A percentile compares a stretch with the other conserved stretches of the same genome.
These are phyloP conservation scores for Choreutis nemorana DNA, from an alignment of 2,888 invertebrate species.

Conservation along the genomic window DNA sequence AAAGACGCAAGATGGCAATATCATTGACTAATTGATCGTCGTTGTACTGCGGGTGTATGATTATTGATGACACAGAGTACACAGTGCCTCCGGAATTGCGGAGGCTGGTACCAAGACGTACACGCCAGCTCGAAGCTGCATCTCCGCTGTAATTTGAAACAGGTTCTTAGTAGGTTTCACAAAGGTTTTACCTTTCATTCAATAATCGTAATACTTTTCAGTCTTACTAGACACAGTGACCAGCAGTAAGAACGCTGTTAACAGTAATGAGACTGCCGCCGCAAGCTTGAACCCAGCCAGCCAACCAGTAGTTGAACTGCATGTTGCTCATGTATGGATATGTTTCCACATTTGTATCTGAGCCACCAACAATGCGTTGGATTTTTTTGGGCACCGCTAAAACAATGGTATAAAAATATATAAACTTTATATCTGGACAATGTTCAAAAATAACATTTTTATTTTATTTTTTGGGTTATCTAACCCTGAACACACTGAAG, in stretches of 20 bases:
- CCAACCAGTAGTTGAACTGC: constrained; percentile 19
- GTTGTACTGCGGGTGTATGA: constrained; percentile 19
- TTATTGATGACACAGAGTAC: constrained; percentile 14
- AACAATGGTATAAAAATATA: constrained; percentile 1
- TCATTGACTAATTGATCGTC: constrained; percentile 18
- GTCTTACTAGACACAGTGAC: constrained; percentile 35
- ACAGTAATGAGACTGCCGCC: constrained; percentile 30
- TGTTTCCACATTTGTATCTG: constrained; percentile 19
- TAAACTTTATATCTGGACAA: no score
- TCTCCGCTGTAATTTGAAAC: constrained; percentile 22
- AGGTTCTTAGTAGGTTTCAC: neutral
- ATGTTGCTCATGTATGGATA: constrained; percentile 39
- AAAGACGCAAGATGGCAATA: constrained; percentile 24
- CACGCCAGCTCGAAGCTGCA: constrained; percentile 20
- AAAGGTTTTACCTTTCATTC: neutral
- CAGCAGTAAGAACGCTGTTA: constrained; percentile 26
- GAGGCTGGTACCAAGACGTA: constrained; percentile 17
- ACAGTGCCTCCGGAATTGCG: constrained; percentile 17
- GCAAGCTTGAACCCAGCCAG: constrained; percentile 25
- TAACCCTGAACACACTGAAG: no score
- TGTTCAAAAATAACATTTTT: no score
- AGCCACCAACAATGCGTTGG: constrained; percentile 32
- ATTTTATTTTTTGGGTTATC: no score
- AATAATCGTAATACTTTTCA: neutral
- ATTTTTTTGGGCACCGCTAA: constrained; percentile 23